Conservation (phyloP, 2,888 invertebrate genomes). For the Allacma fusca region DNA sequence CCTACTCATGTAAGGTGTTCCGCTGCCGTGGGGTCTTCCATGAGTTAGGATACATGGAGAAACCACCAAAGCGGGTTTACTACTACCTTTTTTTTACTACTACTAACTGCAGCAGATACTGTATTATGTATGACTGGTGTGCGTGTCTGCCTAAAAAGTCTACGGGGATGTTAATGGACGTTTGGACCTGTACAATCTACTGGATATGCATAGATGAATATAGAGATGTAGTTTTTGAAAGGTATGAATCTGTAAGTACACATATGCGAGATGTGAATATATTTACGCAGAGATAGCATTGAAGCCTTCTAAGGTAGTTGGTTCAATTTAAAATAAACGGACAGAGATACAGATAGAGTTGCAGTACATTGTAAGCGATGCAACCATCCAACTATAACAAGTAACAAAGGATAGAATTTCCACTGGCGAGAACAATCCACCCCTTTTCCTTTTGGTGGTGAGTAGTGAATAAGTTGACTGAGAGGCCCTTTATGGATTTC, state of each 20-base stretch:
- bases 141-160: constrained; percentile 9
- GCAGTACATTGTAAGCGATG: constrained; percentile 11
- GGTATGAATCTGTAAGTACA: neutral
- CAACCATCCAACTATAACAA: constrained; percentile 16
- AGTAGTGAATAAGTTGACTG: constrained; percentile 18
- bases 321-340: constrained; percentile 2
- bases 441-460: constrained; percentile 23
- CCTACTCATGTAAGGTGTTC: constrained; percentile 10
- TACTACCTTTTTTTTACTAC: constrained; percentile 12
- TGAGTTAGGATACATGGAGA: neutral
- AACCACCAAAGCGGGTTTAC: neutral
- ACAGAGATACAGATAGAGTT: constrained; percentile 16
- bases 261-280: neutral
- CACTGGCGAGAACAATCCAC: constrained; percentile 24
- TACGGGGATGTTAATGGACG: constrained; percentile 9
- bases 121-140: neutral
- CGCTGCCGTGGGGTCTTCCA: constrained; percentile 11
- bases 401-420: constrained; percentile 16
- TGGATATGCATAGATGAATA: neutral
- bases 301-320: constrained; percentile 7
- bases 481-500: constrained; percentile 35
- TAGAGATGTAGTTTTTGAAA: neutral
- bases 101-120: neutral
- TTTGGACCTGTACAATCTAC: constrained; percentile 4
- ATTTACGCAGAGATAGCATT: neutral